phyloP scores from a whole-genome alignment of 2,888 invertebrate genomes.

The Chymomyza procnemis region DNA sequence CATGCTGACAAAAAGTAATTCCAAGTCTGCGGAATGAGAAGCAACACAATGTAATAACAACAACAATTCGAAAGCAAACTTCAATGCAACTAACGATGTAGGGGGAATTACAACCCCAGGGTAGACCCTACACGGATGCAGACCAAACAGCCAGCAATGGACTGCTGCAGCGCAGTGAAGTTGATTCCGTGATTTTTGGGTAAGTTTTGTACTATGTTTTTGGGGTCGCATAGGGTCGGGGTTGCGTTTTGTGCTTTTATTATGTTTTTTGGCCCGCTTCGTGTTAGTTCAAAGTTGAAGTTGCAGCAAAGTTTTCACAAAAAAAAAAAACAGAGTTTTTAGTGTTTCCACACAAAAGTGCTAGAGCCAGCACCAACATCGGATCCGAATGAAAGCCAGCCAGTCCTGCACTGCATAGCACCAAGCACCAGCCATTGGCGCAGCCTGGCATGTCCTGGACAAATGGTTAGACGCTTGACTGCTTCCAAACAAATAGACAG shows the following conservation, averaged over 20 bases:
- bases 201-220: constrained; percentile 52
- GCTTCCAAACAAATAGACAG: constrained; percentile 60
- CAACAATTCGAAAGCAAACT: constrained; percentile 38
- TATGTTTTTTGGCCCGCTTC: constrained; percentile 41
- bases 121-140: neutral
- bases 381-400: constrained; percentile 44
- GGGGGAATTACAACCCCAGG: constrained; percentile 43
- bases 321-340: constrained; percentile 51
- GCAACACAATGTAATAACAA: constrained; percentile 6
- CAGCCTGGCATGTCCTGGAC: constrained; percentile 43
- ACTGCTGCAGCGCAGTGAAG: constrained; percentile 56
- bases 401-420: constrained; percentile 12
- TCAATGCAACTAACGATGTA: constrained; percentile 71
- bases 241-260: constrained; percentile 65
- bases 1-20: constrained; percentile 65
- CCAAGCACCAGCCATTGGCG: no score
- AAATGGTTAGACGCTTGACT: constrained; percentile 69
- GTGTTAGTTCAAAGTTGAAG: constrained; percentile 67
- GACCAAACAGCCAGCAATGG: constrained; percentile 45
- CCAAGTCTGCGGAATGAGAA: constrained; percentile 14
- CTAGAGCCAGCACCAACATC: constrained; percentile 44
- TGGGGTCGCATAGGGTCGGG: constrained; percentile 25
- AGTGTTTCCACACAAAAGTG: constrained; percentile 67
- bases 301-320: constrained; percentile 56
- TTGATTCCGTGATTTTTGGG: constrained; percentile 68